Conservation (phyloP, 2,113 vertebrate genomes). For the Rhipidura dahli region DNA sequence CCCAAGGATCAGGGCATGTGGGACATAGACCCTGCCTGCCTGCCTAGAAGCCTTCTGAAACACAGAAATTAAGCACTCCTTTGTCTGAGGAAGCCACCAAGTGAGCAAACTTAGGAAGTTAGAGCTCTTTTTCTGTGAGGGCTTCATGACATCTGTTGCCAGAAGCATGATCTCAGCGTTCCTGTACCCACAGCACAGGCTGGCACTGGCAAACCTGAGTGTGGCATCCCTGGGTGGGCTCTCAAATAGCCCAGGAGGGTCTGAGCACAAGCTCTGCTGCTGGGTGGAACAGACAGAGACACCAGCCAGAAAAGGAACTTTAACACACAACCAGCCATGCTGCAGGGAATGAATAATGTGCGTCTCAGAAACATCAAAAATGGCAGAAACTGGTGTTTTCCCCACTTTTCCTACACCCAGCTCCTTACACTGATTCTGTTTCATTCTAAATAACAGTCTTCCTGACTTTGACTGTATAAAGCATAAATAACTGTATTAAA, state of each 20-base stretch:
- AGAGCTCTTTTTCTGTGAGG: background rate
- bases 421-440: background rate
- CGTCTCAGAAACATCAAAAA: background rate
- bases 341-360: background rate
- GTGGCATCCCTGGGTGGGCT: background rate
- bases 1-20: fast-evolving
- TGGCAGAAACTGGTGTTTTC: background rate
- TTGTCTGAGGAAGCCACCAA: background rate
- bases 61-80: background rate
- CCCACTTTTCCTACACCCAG: background rate
- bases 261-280: background rate
- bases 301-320: background rate
- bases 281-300: background rate
- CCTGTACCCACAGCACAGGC: background rate
- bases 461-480: background rate
- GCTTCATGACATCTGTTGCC: background rate
- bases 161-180: background rate
- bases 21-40: background rate
- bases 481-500: background rate
- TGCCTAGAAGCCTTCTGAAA: background rate
- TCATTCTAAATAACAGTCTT: background rate
- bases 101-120: background rate
- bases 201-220: background rate
- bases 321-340: background rate
- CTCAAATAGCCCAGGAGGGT: background rate